A percentile compares a stretch with the other conserved stretches of the same genome.
Evolutionary conservation across 2,797 vertebrate species (phyloP).

Genomic region (Acrossocheilus fasciatus): DNA sequence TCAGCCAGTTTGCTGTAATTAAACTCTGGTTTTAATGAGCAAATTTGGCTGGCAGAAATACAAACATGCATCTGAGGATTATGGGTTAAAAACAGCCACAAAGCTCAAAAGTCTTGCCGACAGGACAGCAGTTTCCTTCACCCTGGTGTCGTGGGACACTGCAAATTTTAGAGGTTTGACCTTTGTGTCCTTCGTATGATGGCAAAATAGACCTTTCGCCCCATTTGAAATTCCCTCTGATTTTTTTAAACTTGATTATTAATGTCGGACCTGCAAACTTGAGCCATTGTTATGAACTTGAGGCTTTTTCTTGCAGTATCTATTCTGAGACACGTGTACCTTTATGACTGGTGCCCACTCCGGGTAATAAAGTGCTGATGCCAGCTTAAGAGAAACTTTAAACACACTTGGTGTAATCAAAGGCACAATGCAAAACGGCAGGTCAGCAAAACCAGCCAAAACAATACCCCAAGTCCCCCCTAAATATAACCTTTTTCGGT

Average conservation of each 20-base stretch:
- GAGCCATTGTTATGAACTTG: constrained; percentile 46
- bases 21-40: constrained; percentile 42
- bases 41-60: background rate
- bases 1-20: background rate
- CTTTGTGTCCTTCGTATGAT: constrained; percentile 32
- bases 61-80: background rate
- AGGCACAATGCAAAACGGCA: constrained; percentile 59
- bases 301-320: constrained; percentile 48
- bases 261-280: constrained; percentile 52
- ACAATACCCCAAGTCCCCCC: constrained; percentile 59
- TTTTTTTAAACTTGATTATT: constrained; percentile 52
- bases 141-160: background rate
- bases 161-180: constrained; percentile 38
- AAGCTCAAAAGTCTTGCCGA: constrained; percentile 5
- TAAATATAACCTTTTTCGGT: constrained; percentile 57
- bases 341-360: constrained; percentile 57
- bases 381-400: constrained; percentile 61
- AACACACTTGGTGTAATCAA: constrained; percentile 63
- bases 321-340: constrained; percentile 55
- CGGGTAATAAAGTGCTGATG: constrained; percentile 60
- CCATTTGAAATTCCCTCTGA: constrained; percentile 43
- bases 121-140: constrained; percentile 24
- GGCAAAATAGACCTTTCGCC: constrained; percentile 37
- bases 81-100: background rate
- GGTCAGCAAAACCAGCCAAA: constrained; percentile 61